Base-by-base conservation (phyloP, 2,113 vertebrate species). In the Aythya baeri region DNA sequence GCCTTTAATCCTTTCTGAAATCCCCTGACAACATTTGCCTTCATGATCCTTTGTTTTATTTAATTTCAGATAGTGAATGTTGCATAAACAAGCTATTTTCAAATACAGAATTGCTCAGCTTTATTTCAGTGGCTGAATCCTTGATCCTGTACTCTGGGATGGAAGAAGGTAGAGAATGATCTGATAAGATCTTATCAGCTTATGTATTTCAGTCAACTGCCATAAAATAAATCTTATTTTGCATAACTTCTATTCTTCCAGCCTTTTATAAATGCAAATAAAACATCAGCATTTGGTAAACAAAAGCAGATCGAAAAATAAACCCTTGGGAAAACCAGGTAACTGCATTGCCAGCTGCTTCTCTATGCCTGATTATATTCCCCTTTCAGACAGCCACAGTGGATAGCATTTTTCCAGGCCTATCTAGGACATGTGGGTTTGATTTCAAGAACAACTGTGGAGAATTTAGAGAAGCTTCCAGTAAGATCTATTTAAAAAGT, bases 61-160 rank as follows among this genome's bases (percentile, higher is more conserved):
- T 63, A 88, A 83, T 91, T 78, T 26, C 7, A 83, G 36, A 27
- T n/a, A 65, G 12, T 32, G 49, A 82, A 27, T 68, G 44, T 52
- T 63, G 6, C 58, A 62, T 38, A 97, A 38, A 94, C 23, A 73
- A 91, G 27, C 32, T 86, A 16, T 88, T 94, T 96, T 73, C 54
- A 87, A 83, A 92, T 67, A 95, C 2, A 77, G 78, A 95, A 76
- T 79, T 95, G 7, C 62, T 92, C 74, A 54, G 38, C 38, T 93
- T 86, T 93, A 91, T 93, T 94, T 97, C 54, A 83, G 31, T 44
- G 59, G 86, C 44, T 63, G 36, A 76, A 66, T 94, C 55, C 59
- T 95, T 76, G 70, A 82, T 95, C 92, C 88, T 92, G 57, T 61
- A 43, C 61, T 49, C 75, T 41, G 55, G 14, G 46, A 74, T 6